These are phyloP conservation scores for Margaritifera margaritifera DNA, from an alignment of 2,888 invertebrate genomes.

Conservation along the genomic window DNA sequence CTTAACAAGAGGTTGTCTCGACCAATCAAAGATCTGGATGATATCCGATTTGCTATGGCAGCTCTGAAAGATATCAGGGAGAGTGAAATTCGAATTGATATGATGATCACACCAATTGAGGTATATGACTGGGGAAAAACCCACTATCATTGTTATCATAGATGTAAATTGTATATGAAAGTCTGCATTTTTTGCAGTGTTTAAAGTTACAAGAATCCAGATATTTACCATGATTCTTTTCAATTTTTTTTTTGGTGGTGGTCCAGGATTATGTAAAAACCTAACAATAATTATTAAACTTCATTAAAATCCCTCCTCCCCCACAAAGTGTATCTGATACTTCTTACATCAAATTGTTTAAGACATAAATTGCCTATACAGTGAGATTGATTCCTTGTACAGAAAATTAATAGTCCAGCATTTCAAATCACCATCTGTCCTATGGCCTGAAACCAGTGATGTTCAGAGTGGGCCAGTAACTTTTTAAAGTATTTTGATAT, in stretches of 20 bases:
- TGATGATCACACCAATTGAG: conserved; percentile 94
- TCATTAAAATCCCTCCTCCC: too few species aligned
- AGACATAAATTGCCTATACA: too few species aligned
- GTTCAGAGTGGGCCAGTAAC: too few species aligned
- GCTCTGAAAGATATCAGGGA: conserved; percentile 93
- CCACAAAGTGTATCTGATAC: too few species aligned
- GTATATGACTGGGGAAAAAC: conserved; percentile 67
- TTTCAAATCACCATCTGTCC: too few species aligned
- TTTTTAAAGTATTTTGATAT: too few species aligned
- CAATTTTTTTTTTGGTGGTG: background rate
- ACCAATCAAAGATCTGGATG: conserved; percentile 92
- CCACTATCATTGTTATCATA: background rate
- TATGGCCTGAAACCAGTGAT: too few species aligned
- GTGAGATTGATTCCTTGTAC: too few species aligned
- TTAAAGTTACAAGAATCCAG: background rate
- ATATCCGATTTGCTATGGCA: conserved; percentile 94
- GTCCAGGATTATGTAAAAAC: background rate
- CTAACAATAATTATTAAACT: too few species aligned
- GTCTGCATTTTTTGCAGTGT: background rate
- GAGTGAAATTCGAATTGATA: conserved; percentile 95
- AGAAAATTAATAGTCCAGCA: too few species aligned
- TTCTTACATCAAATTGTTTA: too few species aligned
- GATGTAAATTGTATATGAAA: background rate
- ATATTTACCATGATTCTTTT: background rate
- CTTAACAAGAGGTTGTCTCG: conserved; percentile 84